Evolutionary conservation across 2,888 invertebrate genomes (phyloP).

Genomic region (Monoplex corrugatus): DNA sequence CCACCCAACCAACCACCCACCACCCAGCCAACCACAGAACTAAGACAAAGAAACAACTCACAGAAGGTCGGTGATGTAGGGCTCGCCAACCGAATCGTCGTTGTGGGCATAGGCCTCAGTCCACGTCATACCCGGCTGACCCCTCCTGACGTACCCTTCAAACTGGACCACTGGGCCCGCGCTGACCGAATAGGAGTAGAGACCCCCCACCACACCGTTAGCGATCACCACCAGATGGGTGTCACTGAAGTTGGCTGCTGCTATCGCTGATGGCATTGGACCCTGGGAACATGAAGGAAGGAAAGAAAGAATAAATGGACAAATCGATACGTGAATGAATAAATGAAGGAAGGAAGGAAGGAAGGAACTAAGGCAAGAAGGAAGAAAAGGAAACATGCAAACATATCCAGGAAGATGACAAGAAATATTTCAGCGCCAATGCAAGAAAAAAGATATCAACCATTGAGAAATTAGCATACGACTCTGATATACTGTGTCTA

Average conservation of each 20-base stretch:
- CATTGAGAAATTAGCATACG: no score
- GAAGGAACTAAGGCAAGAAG: no score
- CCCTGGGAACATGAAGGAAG: no score
- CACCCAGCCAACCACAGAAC: background rate
- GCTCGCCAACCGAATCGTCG: constrained; percentile 50
- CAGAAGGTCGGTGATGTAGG: constrained; percentile 40
- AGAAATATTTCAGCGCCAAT: no score
- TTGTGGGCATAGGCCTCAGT: constrained; percentile 20
- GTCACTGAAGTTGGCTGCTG: background rate
- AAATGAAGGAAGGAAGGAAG: no score
- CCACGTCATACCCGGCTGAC: constrained; percentile 49
- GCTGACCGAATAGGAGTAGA: constrained; percentile 34
- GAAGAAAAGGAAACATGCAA: no score
- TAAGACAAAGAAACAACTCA: background rate
- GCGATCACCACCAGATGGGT: constrained; percentile 46
- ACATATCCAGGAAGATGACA: no score
- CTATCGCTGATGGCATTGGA: constrained; percentile 44
- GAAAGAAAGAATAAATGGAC: background rate
- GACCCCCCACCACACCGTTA: constrained; percentile 50
- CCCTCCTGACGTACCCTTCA: constrained; percentile 31
- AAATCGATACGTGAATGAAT: no score
- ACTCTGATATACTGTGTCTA: no score
- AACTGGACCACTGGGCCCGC: constrained; percentile 30
- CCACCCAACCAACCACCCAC: background rate
- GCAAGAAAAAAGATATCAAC: no score